phyloP scores from a whole-genome alignment of 2,888 invertebrate species.

The Sarcophaga variegata region DNA sequence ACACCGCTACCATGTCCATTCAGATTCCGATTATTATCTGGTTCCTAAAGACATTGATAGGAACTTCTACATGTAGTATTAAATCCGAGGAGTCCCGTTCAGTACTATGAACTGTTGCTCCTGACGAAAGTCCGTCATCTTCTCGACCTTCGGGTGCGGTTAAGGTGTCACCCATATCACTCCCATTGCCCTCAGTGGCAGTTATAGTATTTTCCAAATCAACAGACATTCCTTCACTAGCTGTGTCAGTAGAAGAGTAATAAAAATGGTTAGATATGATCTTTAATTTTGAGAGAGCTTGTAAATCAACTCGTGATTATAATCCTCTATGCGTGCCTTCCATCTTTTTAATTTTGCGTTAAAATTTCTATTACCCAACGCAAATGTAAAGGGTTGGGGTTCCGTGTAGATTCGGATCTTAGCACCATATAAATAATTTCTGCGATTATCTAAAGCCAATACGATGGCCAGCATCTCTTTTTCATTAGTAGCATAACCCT shows the following conservation, averaged over 20 bases:
- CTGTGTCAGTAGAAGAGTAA: not conserved
- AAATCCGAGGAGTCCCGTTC: not conserved
- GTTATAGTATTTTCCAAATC: slow-evolving; percentile 3
- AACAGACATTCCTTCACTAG: not conserved
- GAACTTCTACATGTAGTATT: too few species aligned
- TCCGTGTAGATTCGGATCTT: slow-evolving; percentile 51
- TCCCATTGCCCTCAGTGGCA: not conserved
- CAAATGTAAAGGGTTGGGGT: slow-evolving; percentile 55
- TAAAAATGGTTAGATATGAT: too few species aligned
- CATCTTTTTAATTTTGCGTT: too few species aligned
- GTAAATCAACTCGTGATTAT: too few species aligned
- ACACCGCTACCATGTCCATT: not conserved
- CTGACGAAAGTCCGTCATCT: too few species aligned
- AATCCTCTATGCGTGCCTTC: too few species aligned
- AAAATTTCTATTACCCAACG: not conserved
- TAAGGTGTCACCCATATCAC: too few species aligned
- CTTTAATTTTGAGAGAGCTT: too few species aligned
- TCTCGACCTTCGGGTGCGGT: too few species aligned
- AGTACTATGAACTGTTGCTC: not conserved
- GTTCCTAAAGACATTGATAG: too few species aligned
- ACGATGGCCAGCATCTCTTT: slow-evolving; percentile 56
- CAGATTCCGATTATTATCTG: too few species aligned
- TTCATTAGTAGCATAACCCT: slow-evolving; percentile 56
- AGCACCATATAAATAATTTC: slow-evolving; percentile 23
- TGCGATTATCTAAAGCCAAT: slow-evolving; percentile 45